Evolutionary conservation across 2,888 invertebrate genomes (phyloP).

Genomic region (Xestoiulus laeticollis): DNA sequence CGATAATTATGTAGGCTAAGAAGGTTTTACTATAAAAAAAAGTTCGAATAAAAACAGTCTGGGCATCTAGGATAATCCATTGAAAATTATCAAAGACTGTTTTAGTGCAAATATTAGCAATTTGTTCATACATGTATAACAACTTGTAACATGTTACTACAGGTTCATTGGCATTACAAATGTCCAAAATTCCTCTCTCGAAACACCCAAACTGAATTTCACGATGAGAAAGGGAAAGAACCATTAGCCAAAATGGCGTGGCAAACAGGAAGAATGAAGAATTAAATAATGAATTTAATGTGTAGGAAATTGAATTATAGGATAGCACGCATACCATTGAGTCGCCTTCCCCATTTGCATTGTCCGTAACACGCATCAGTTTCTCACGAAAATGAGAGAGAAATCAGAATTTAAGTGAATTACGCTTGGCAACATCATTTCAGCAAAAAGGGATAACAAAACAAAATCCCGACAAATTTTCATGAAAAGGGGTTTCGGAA

Average conservation of each 20-base stretch:
- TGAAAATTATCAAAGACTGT: too few species aligned
- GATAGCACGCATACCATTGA: not conserved
- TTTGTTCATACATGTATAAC: too few species aligned
- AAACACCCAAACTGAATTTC: not conserved
- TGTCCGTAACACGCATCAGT: slow-evolving; percentile 11
- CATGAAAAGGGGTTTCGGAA: slow-evolving; percentile 13
- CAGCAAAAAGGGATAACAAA: not conserved
- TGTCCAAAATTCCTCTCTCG: not conserved
- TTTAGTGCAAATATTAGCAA: too few species aligned
- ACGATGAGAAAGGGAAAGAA: not conserved
- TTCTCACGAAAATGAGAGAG: slow-evolving; percentile 32
- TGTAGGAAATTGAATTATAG: slow-evolving; percentile 7
- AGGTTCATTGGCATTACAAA: not conserved
- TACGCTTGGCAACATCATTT: not conserved
- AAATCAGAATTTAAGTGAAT: not conserved
- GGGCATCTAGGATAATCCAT: too few species aligned
- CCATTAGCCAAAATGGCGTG: not conserved
- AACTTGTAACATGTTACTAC: too few species aligned
- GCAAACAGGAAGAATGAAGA: not conserved
- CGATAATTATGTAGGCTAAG: not conserved
- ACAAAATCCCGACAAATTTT: not conserved
- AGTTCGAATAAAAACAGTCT: too few species aligned
- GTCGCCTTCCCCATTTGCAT: not conserved
- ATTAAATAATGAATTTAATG: slow-evolving; percentile 19
- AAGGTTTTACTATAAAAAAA: not conserved